These are phyloP conservation scores for Oophaga pumilio DNA, from an alignment of 2,113 vertebrate species.

Conservation along the genomic window DNA sequence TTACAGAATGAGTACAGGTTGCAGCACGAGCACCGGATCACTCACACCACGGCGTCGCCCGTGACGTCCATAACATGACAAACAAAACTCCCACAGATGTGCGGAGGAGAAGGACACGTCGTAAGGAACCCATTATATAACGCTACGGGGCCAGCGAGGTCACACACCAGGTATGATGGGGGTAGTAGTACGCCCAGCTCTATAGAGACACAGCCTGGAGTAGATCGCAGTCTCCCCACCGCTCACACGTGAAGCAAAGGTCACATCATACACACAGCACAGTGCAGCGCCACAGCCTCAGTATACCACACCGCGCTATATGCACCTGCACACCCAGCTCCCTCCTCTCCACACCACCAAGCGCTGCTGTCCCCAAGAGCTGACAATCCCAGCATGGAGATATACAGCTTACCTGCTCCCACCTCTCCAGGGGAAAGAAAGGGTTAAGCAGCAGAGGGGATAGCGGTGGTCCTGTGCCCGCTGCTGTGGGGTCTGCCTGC, in stretches of 20 bases:
- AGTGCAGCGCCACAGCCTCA: neutral
- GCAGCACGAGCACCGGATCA: neutral
- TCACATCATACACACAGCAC: neutral
- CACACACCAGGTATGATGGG: no score
- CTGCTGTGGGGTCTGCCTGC: neutral
- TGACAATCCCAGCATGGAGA: neutral
- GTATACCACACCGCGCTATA: neutral
- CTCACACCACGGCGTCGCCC: neutral
- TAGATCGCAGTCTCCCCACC: neutral
- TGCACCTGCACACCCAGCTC: neutral
- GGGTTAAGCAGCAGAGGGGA: neutral
- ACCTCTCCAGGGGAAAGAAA: neutral
- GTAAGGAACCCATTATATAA: neutral
- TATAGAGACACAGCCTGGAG: neutral
- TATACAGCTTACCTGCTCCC: slow-evolving; percentile 15
- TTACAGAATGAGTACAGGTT: neutral
- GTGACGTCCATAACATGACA: neutral
- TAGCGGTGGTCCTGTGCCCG: neutral
- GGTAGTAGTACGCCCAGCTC: neutral
- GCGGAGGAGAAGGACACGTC: neutral
- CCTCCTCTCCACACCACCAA: neutral
- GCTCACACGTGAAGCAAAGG: neutral
- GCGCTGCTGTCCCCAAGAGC: slow-evolving; percentile 12
- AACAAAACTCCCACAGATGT: neutral
- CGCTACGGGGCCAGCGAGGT: neutral